These are phyloP conservation scores for Drosophila differens DNA, from an alignment of 2,888 invertebrate genomes.

Conservation along the genomic window DNA sequence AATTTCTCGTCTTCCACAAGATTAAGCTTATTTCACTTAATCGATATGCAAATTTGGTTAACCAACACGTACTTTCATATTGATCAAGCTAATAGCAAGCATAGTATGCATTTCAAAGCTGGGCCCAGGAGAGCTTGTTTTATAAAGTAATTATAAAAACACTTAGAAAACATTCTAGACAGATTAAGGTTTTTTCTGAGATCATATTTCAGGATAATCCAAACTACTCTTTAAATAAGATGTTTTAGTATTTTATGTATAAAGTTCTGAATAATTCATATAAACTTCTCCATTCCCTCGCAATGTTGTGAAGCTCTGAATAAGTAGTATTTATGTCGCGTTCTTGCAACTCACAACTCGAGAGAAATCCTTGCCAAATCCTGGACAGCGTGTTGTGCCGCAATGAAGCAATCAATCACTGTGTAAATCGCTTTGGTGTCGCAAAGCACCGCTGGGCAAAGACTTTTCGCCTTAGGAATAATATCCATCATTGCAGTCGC, in stretches of 20 bases:
- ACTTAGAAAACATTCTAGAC: not conserved
- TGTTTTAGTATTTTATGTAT: not conserved
- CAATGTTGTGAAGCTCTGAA: slow-evolving; percentile 14
- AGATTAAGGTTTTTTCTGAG: not conserved
- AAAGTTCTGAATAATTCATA: not conserved
- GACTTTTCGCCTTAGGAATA: slow-evolving; percentile 82
- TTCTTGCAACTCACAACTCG: slow-evolving; percentile 16
- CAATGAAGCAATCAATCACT: slow-evolving; percentile 80
- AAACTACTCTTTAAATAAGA: too few species aligned
- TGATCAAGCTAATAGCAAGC: not conserved
- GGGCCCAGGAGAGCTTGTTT: not conserved
- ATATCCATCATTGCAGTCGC: slow-evolving; percentile 79
- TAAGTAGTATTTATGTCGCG: slow-evolving; percentile 63
- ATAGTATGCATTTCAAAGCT: not conserved
- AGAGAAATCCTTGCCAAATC: slow-evolving; percentile 70
- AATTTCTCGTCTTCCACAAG: not conserved
- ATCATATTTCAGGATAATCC: not conserved
- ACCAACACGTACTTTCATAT: accelerated
- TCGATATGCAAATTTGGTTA: accelerated
- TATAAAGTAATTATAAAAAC: not conserved
- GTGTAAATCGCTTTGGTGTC: slow-evolving; percentile 80
- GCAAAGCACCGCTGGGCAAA: slow-evolving; percentile 82
- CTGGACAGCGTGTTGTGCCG: slow-evolving; percentile 68
- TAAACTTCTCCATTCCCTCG: not conserved
- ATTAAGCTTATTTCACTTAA: not conserved